phyloP scores from a whole-genome alignment of 2,888 invertebrate species.

The Silvanus unidentatus region DNA sequence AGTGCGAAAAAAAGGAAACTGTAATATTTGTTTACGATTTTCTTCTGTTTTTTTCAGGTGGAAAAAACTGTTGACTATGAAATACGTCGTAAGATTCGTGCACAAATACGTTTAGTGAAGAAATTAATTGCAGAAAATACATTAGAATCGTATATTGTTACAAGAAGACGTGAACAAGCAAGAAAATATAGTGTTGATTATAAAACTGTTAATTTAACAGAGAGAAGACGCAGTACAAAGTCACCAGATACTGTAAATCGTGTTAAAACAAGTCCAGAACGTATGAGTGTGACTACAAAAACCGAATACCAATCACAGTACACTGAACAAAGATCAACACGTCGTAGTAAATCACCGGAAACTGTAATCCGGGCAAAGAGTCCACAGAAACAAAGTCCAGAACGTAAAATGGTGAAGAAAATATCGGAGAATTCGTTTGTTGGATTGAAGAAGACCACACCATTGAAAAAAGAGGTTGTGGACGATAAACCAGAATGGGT shows the following conservation, averaged over 20 bases:
- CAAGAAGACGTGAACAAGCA: no score
- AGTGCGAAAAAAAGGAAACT: slow-evolving; percentile 36
- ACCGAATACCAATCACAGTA: slow-evolving; percentile 29
- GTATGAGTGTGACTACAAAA: slow-evolving; percentile 20
- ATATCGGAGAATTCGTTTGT: slow-evolving; percentile 20
- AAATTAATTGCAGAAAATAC: slow-evolving; percentile 49
- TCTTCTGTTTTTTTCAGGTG: slow-evolving; percentile 52
- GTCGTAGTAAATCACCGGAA: slow-evolving; percentile 8
- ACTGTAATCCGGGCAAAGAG: slow-evolving; percentile 10
- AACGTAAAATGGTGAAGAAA: slow-evolving; percentile 6
- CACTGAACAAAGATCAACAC: slow-evolving; percentile 19
- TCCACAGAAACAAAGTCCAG: slow-evolving; percentile 18
- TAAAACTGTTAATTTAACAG: no score
- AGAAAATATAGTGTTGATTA: no score
- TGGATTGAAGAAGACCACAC: slow-evolving; percentile 35
- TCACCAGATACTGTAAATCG: slow-evolving; percentile 5
- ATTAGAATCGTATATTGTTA: slow-evolving; percentile 25
- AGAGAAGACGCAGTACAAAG: no score
- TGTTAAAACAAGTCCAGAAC: slow-evolving; percentile 23
- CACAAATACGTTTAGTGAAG: slow-evolving; percentile 69
- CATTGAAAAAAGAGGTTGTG: slow-evolving; percentile 42
- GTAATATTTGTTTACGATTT: not conserved
- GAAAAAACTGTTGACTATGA: slow-evolving; percentile 74
- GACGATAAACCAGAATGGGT: slow-evolving; percentile 60
- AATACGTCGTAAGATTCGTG: slow-evolving; percentile 67